phyloP scores from a whole-genome alignment of 2,113 vertebrate genomes.

The Passer domesticus region DNA sequence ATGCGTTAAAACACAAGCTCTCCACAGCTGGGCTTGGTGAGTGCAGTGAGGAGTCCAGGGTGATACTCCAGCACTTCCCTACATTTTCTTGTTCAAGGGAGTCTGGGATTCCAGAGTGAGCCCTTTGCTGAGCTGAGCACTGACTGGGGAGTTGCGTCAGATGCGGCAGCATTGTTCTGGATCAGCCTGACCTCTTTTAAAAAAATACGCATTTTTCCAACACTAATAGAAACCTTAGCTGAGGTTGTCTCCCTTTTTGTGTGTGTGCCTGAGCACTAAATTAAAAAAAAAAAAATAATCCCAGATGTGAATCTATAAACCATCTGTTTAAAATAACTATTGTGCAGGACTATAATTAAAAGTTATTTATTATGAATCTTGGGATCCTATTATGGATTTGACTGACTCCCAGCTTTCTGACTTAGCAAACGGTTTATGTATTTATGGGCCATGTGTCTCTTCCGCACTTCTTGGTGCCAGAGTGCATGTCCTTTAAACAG shows the following conservation, averaged over 20 bases:
- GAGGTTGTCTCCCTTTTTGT: slow-evolving; percentile 16
- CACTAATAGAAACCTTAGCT: slow-evolving; percentile 24
- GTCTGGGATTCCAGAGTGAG: not conserved
- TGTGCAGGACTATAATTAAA: slow-evolving; percentile 68
- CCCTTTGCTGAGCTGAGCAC: not conserved
- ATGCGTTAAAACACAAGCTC: rapidly evolving
- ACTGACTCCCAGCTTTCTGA: slow-evolving; percentile 68
- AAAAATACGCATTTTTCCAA: not conserved
- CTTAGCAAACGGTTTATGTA: slow-evolving; percentile 49
- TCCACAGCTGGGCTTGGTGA: not conserved
- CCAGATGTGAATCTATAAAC: slow-evolving; percentile 69
- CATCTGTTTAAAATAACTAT: slow-evolving; percentile 73
- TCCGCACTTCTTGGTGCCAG: not conserved
- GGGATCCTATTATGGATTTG: slow-evolving; percentile 66
- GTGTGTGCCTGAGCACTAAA: slow-evolving; percentile 11
- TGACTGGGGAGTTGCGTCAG: not conserved
- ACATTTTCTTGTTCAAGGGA: not conserved
- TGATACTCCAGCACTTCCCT: not conserved
- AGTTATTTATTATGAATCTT: slow-evolving; percentile 73
- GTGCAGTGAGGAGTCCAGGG: not conserved
- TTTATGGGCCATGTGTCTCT: slow-evolving; percentile 50
- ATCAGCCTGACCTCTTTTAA: not conserved
- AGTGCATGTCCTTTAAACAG: slow-evolving; percentile 32
- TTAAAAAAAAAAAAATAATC: slow-evolving; percentile 1
- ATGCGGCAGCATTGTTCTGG: not conserved